Percentiles rank a stretch among this genome's conserved stretches.
Evolutionary conservation across 2,888 invertebrate genomes (phyloP).

Genomic region (Troides helena): DNA sequence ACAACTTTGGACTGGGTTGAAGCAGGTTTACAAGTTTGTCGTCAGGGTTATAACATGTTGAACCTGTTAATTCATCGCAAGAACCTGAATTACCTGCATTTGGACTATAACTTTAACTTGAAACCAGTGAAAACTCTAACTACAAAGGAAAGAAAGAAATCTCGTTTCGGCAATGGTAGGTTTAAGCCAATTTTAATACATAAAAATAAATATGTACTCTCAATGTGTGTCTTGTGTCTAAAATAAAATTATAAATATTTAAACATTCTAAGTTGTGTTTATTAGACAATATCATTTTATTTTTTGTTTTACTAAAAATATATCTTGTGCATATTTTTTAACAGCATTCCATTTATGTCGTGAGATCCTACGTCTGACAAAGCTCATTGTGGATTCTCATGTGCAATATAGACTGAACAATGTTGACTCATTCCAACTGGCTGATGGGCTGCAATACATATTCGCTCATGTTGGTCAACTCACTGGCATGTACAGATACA

Average conservation of each 20-base stretch:
- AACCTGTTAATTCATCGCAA: constrained; percentile 99
- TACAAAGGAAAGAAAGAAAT: constrained; percentile 99
- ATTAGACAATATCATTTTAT: too few relatives aligned
- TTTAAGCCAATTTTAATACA: constrained; percentile 19
- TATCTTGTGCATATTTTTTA: neutral
- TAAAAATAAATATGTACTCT: too few relatives aligned
- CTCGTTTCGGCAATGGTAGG: constrained; percentile 95
- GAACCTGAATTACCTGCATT: constrained; percentile 99
- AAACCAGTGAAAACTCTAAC: constrained; percentile 99
- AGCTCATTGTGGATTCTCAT: constrained; percentile 98
- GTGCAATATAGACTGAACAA: constrained; percentile 99
- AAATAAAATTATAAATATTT: too few relatives aligned
- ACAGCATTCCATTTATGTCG: constrained; percentile 98
- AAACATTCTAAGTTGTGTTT: too few relatives aligned
- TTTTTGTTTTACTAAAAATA: too few relatives aligned
- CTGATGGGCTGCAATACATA: constrained; percentile 99
- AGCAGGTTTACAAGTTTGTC: constrained; percentile 97
- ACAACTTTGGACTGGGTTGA: constrained; percentile 99
- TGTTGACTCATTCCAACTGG: constrained; percentile 98
- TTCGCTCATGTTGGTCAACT: constrained; percentile 99
- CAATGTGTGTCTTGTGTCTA: too few relatives aligned
- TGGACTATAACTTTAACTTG: constrained; percentile 99
- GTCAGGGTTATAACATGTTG: constrained; percentile 99
- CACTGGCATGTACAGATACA: constrained; percentile 99
- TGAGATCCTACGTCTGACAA: constrained; percentile 98